phyloP scores from a whole-genome alignment of 2,888 invertebrate species.

The Microplitis manilae region DNA sequence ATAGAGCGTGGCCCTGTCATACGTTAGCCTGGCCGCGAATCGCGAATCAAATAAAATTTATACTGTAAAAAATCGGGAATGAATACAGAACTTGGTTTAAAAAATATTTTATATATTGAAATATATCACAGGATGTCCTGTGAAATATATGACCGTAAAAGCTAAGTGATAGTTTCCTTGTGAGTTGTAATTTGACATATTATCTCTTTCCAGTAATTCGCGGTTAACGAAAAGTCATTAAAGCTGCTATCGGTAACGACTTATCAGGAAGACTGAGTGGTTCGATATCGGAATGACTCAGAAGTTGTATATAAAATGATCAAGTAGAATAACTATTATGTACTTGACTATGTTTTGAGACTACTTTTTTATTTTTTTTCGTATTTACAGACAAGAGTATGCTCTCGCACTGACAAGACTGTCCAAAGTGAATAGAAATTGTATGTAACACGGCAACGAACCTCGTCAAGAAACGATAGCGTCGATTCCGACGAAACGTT shows the following conservation, averaged over 20 bases:
- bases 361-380: slow-evolving; percentile 30
- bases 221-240: slow-evolving; percentile 54
- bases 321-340: neutral
- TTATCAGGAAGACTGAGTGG: slow-evolving; percentile 50
- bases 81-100: neutral
- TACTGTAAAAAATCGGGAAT: too few species aligned
- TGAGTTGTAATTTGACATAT: slow-evolving; percentile 45
- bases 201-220: slow-evolving; percentile 45
- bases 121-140: slow-evolving; percentile 14
- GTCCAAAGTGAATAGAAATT: neutral
- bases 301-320: neutral
- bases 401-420: neutral
- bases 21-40: too few species aligned
- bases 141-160: neutral
- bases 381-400: slow-evolving; percentile 6
- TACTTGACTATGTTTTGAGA: neutral
- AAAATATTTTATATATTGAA: neutral
- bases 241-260: slow-evolving; percentile 54
- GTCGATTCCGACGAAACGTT: slow-evolving; percentile 48
- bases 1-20: slow-evolving; percentile 16
- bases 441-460: neutral
- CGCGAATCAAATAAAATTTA: too few species aligned
- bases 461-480: slow-evolving; percentile 31
- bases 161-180: slow-evolving; percentile 13
- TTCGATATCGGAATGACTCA: slow-evolving; percentile 26